Evolutionary conservation across 2,113 vertebrate species (phyloP), one percentile per base, ranked within the genome.

Genomic region (Fulmarus glacialis): DNA sequence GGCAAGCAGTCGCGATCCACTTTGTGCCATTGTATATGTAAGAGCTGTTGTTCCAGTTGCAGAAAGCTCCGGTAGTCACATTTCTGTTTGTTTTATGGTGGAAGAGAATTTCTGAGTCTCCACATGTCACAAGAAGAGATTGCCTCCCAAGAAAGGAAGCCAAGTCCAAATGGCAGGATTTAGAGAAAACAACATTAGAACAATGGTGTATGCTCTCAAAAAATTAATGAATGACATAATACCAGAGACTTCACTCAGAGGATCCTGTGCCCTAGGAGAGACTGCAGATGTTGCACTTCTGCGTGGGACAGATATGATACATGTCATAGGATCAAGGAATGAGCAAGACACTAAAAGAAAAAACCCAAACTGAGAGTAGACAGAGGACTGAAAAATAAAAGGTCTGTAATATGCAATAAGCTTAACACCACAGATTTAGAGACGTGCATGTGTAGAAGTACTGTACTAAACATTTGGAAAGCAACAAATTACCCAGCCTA

Each of bases 1-100:
- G 87, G 70, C 59, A 96, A 78, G 93, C 68, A 97, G 56, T 83
- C 56, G 67, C 42, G 90, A 73, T 93, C 94, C 73, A 77, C 95
- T 94, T 97, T 21, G 19, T 81, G 38, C 74, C 36, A 32, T 68
- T 88, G 38, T 93, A 38, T 89, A 21, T 85, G 56, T 80, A 81
- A 93, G 82, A 89, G 72, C 21, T 71, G 27, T 82, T 81, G 50
- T 92, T 96, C 63, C 81, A 67, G 92, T 86, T 83, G 47, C 83
- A 82, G 56, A 79, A 87, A 86, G 71, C 75, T 90, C 92, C 94
- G 64, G 17, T 50, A 38, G 68, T 78, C 66, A 71, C 66, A 59
- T 83, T 96, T 90, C 55, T 93, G 48, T 94, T 85, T 90, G 60
- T 12, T 83, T 73, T 43, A 48, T 27, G 75, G 55, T 81, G 82